Percentiles rank a stretch among this genome's conserved stretches.
Conservation (phyloP, 2,888 invertebrate genomes). For the Xanthostigma xanthostigma region DNA sequence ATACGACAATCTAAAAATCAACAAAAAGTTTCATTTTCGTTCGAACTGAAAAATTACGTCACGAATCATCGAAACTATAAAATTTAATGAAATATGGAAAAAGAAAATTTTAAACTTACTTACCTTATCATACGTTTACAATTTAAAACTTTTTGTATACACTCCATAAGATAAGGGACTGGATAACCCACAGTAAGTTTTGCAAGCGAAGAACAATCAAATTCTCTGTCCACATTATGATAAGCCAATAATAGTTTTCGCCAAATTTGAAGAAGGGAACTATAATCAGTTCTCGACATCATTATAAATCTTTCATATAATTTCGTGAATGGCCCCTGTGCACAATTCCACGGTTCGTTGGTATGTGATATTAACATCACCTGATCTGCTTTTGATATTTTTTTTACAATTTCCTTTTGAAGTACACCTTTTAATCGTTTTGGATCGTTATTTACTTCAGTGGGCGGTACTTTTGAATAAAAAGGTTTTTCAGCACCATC, state of each 20-base stretch:
- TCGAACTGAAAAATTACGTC: too few relatives aligned
- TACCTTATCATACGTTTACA: too few relatives aligned
- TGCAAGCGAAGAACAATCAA: slow-evolving; percentile 20
- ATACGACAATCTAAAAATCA: neutral
- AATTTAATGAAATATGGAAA: too few relatives aligned
- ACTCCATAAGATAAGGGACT: slow-evolving; percentile 25
- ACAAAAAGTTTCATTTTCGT: slow-evolving; percentile 10
- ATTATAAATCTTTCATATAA: slow-evolving; percentile 23
- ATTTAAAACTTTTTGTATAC: slow-evolving; percentile 18
- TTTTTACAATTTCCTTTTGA: slow-evolving; percentile 34
- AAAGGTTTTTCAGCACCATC: slow-evolving; percentile 39
- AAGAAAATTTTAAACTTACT: too few relatives aligned
- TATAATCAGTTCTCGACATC: slow-evolving; percentile 25
- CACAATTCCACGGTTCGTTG: slow-evolving; percentile 35
- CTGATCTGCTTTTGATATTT: slow-evolving; percentile 36
- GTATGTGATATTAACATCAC: slow-evolving; percentile 37
- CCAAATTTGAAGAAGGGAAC: slow-evolving; percentile 23
- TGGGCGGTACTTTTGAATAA: slow-evolving; percentile 31
- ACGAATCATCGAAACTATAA: too few relatives aligned
- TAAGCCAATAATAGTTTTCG: slow-evolving; percentile 19
- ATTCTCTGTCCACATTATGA: slow-evolving; percentile 13
- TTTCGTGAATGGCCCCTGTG: slow-evolving; percentile 17
- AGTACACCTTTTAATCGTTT: slow-evolving; percentile 35
- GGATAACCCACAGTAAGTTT: slow-evolving; percentile 22
- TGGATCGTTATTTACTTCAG: slow-evolving; percentile 28